These are phyloP conservation scores for Lutjanus campechanus DNA, from an alignment of 2,797 vertebrate genomes.

Conservation along the genomic window DNA sequence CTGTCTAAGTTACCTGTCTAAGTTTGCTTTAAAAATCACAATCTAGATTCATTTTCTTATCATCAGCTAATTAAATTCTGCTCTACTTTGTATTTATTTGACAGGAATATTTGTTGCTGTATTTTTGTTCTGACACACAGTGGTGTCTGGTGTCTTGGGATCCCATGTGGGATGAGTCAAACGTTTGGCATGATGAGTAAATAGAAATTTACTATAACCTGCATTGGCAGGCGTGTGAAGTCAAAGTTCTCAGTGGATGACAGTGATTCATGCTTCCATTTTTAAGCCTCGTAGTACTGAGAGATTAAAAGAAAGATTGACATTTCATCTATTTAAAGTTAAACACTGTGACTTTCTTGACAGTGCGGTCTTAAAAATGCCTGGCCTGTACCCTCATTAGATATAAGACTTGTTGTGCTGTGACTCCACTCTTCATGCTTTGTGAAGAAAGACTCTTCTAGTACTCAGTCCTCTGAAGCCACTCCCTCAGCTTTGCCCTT, in stretches of 20 bases:
- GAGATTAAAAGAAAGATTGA: no score
- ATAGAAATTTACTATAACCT: no score
- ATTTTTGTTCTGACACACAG: no score
- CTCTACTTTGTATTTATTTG: background rate
- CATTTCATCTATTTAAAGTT: background rate
- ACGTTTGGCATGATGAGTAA: background rate
- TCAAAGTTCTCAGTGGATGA: background rate
- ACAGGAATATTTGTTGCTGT: background rate
- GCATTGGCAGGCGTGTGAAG: background rate
- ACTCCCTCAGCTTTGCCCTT: constrained; percentile 73
- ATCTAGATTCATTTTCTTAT: background rate
- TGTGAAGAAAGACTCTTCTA: background rate
- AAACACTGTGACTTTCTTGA: background rate
- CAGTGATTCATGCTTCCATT: background rate
- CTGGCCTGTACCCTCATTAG: background rate
- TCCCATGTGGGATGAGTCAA: background rate
- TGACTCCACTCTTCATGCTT: background rate
- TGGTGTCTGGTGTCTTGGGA: no score
- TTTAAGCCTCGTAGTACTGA: background rate
- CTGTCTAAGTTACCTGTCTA: no score
- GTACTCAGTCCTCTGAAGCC: background rate
- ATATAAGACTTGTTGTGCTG: background rate
- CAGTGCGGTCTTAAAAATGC: background rate
- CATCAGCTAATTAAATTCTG: no score
- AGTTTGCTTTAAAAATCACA: no score